phyloP scores from a whole-genome alignment of 2,113 vertebrate species.

The Zosterops lateralis region DNA sequence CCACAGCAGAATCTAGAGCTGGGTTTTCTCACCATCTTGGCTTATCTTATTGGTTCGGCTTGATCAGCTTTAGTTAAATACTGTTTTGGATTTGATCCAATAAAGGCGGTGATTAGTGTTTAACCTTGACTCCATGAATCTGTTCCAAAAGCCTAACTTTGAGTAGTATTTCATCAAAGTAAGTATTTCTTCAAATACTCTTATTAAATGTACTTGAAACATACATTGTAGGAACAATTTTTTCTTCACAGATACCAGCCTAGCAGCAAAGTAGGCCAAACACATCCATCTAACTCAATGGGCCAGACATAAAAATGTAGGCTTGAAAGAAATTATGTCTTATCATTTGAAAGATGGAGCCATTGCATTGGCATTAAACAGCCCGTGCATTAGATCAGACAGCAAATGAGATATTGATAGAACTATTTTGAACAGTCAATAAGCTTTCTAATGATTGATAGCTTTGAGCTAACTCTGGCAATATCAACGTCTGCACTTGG shows the following conservation, averaged over 20 bases:
- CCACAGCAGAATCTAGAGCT: not conserved
- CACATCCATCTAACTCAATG: not conserved
- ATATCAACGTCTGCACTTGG: conserved; percentile 62
- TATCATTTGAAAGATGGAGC: conserved; percentile 54
- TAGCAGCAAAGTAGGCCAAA: not conserved
- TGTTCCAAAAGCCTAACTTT: not conserved
- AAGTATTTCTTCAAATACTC: not conserved
- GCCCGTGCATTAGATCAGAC: conserved; percentile 73
- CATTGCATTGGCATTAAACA: conserved; percentile 48
- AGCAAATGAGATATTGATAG: conserved; percentile 82
- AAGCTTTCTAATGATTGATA: conserved; percentile 77
- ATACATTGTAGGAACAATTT: not conserved
- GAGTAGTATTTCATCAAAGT: not conserved
- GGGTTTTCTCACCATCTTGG: not conserved
- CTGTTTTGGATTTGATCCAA: not conserved
- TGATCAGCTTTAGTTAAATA: not conserved
- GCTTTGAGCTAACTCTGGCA: conserved; percentile 61
- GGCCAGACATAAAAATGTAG: conserved; percentile 23
- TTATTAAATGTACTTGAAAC: not conserved
- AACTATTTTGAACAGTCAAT: conserved; percentile 77
- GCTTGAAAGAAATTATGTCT: conserved; percentile 55
- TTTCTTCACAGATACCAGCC: not conserved
- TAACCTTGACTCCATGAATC: not conserved
- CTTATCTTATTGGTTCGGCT: not conserved
- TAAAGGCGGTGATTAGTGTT: not conserved